Conservation (phyloP, 2,888 invertebrate genomes). For the Luperina testacea region DNA sequence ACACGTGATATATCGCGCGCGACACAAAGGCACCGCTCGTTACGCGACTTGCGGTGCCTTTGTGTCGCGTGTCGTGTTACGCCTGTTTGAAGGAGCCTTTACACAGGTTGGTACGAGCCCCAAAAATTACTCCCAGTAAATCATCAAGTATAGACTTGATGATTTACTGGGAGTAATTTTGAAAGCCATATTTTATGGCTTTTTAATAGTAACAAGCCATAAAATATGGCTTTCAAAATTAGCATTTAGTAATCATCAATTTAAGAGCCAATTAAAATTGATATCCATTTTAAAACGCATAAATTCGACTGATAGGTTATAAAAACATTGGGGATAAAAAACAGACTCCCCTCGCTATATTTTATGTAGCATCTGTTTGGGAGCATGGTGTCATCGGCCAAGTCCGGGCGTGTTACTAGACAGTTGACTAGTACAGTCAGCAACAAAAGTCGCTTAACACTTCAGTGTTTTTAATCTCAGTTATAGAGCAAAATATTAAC, state of each 20-base stretch:
- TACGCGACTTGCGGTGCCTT: too few relatives aligned
- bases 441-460: too few relatives aligned
- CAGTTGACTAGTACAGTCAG: not conserved
- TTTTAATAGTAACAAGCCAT: slow-evolving; percentile 26
- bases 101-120: not conserved
- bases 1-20: too few relatives aligned
- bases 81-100: too few relatives aligned
- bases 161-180: too few relatives aligned
- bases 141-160: not conserved
- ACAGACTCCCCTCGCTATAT: slow-evolving; percentile 40
- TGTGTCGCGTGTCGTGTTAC: too few relatives aligned
- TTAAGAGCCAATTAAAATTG: slow-evolving; percentile 43
- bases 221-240: slow-evolving; percentile 30
- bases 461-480: too few relatives aligned
- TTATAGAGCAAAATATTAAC: too few relatives aligned
- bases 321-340: slow-evolving; percentile 35
- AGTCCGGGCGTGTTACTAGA: slow-evolving; percentile 15
- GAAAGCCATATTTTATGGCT: too few relatives aligned
- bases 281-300: slow-evolving; percentile 40
- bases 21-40: too few relatives aligned
- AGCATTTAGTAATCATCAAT: not conserved
- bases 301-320: slow-evolving; percentile 31
- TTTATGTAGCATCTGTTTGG: slow-evolving; percentile 41
- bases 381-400: slow-evolving; percentile 20
- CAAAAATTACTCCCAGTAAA: not conserved